phyloP scores from a whole-genome alignment of 92 coral and sea anemone genomes.

The Parazoanthus swiftii region DNA sequence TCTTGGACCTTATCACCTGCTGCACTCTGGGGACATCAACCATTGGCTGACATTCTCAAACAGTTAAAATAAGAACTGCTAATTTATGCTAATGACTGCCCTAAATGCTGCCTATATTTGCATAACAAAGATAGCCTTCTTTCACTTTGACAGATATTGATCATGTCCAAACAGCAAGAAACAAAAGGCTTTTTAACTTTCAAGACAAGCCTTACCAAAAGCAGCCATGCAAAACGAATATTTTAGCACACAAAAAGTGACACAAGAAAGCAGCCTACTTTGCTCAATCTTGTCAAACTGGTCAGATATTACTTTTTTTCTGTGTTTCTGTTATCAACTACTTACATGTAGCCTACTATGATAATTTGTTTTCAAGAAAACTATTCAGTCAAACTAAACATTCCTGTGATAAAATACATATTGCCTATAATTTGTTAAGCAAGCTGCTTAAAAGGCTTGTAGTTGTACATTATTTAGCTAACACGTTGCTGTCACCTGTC shows the following conservation, averaged over 20 bases:
- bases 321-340: neutral
- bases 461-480: too few species aligned
- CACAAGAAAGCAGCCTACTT: neutral
- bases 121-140: constrained; percentile 63
- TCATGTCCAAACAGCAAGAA: constrained; percentile 30
- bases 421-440: too few species aligned
- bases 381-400: neutral
- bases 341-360: neutral
- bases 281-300: neutral
- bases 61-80: constrained; percentile 53
- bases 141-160: constrained; percentile 43
- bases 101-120: constrained; percentile 70
- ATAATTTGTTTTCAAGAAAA: too few species aligned
- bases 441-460: too few species aligned
- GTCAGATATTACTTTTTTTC: neutral
- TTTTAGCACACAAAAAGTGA: constrained; percentile 4
- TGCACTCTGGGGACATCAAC: constrained; percentile 40
- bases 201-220: constrained; percentile 19
- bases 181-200: constrained; percentile 44
- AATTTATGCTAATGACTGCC: constrained; percentile 76
- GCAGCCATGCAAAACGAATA: constrained; percentile 25
- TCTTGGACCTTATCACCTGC: constrained; percentile 76
- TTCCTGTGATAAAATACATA: too few species aligned
- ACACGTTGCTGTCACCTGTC: too few species aligned
- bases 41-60: constrained; percentile 65